phyloP scores from a whole-genome alignment of 2,888 invertebrate genomes.

The Strigamia crassipes region DNA sequence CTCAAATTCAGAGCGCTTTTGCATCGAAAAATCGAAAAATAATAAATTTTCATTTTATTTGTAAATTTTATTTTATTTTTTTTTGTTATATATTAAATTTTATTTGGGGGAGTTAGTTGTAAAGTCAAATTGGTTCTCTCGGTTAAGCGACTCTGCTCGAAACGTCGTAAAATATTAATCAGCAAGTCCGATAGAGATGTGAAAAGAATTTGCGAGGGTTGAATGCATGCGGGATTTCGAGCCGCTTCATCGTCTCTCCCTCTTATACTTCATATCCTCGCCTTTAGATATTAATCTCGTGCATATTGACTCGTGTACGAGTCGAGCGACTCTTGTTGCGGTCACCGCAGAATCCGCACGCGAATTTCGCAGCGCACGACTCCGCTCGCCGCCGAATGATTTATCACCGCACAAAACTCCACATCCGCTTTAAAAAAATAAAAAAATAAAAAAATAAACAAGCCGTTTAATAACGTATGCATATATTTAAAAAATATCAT shows the following conservation, averaged over 20 bases:
- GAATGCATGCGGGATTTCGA: constrained; percentile 29
- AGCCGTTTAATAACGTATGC: too few relatives aligned
- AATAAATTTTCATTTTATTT: too few relatives aligned
- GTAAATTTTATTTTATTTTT: too few relatives aligned
- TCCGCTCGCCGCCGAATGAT: background rate
- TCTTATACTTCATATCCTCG: constrained; percentile 19
- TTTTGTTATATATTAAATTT: too few relatives aligned
- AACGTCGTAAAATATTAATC: constrained; percentile 22
- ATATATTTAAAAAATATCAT: background rate
- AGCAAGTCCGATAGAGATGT: constrained; percentile 16
- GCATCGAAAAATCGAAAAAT: too few relatives aligned
- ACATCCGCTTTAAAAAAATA: background rate
- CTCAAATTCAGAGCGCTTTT: too few relatives aligned
- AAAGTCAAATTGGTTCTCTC: constrained; percentile 10
- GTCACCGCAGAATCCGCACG: constrained; percentile 25
- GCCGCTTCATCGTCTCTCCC: constrained; percentile 22
- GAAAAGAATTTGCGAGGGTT: constrained; percentile 25
- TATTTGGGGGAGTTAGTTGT: too few relatives aligned
- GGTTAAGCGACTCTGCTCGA: constrained; percentile 23
- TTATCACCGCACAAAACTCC: background rate
- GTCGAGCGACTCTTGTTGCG: constrained; percentile 21
- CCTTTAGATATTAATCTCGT: constrained; percentile 29
- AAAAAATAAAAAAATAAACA: background rate
- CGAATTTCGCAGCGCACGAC: background rate
- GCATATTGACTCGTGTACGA: constrained; percentile 14